phyloP scores from a whole-genome alignment of 2,797 vertebrate species.

The Xiphorhynchus erythropygius region DNA sequence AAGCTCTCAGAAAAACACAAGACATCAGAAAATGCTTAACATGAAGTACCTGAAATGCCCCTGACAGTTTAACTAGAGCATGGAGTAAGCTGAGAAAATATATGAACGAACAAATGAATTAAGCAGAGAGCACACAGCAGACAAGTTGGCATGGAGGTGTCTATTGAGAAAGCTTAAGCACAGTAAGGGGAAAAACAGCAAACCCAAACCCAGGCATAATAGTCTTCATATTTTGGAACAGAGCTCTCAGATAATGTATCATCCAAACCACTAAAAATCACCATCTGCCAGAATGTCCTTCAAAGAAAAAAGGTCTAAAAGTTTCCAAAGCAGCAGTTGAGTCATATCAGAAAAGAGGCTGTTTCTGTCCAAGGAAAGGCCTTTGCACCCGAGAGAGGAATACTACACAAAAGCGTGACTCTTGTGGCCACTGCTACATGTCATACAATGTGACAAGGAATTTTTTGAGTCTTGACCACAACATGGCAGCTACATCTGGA shows the following conservation, averaged over 20 bases:
- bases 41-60: constrained; percentile 6
- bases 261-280: constrained; percentile 17
- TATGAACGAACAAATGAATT: constrained; percentile 45
- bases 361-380: not conserved
- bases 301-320: not conserved
- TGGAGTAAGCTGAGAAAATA: constrained; percentile 5
- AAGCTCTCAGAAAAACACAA: not conserved
- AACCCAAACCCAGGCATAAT: not conserved
- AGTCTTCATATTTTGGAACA: not conserved
- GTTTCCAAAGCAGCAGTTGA: not conserved
- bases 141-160: constrained; percentile 22
- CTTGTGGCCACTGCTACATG: fast-evolving
- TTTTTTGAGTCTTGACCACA: not conserved
- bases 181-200: constrained; percentile 4
- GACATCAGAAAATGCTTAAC: not conserved
- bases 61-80: not conserved
- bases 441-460: not conserved
- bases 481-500: not conserved
- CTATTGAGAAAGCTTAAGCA: constrained; percentile 50
- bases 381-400: not conserved
- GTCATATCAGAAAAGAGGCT: not conserved
- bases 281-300: constrained; percentile 34
- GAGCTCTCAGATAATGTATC: constrained; percentile 18
- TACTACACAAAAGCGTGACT: not conserved
- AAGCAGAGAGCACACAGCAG: constrained; percentile 25